Base-by-base conservation (phyloP, 2,888 invertebrate species). In the Synergus umbraculus region DNA sequence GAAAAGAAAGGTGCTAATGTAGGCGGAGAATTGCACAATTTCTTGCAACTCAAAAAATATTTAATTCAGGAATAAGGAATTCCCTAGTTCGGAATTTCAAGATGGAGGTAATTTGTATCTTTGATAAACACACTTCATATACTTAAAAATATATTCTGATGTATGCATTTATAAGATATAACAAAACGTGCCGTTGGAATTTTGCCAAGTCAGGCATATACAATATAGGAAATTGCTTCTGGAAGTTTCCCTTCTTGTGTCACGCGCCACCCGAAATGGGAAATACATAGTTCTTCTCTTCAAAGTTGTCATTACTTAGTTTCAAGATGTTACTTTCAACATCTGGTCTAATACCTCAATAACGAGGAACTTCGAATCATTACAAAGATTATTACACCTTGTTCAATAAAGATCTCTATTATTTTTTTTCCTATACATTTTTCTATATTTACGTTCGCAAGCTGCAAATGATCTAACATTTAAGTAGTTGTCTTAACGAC, bases 291-390 rank as follows among this genome's bases (percentile, higher is more conserved):
- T 46, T 8, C 46, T 46, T 44, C 69, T 69, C 29, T 69, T 13
- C 22, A 69, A 69, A 69, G 69, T 69, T 69, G 7, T 3, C 46
- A 69, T 29, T 46, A 69, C 46, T 69, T 69, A 29, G 29, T 49
- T 46, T 29, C 12, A 69, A 44, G 69, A 69, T 49, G 46, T 69
- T 49, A 69, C 43, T 7, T n/a, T 15, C 43, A 49, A 29, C 69
- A 46, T 18, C 69, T 44, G 69, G 22, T 69, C 69, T 69, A 69
- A 49, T 22, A 66, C 41, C 66, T 43, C 66, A 66, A 66, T 69
- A 46, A 49, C 29, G 46, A 44, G 29, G 13, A 69, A 49, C 2
- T 15, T 69, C 67, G 29, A 0, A 15, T 69, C 67, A 29, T 69
- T 69, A 69, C 49, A 46, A 13, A 69, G 7, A 46, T 69, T 69